Percentiles rank a stretch among this genome's conserved stretches.
Evolutionary conservation across 2,888 invertebrate species (phyloP).

Genomic region (Drosophila emarginata): DNA sequence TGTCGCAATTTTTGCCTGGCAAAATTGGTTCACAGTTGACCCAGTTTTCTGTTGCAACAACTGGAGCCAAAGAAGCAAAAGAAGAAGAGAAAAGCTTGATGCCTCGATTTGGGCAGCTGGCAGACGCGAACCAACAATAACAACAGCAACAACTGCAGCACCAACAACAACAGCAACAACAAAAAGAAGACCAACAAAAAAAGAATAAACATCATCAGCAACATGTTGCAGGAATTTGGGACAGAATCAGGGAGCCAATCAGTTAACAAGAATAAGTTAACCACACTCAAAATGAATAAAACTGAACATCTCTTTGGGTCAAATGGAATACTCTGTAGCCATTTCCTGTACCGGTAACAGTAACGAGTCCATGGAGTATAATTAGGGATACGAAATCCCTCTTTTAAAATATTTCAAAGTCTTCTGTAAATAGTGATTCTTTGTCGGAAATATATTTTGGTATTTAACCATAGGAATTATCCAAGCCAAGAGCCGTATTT

Average conservation of each 20-base stretch:
- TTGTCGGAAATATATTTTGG: too few relatives aligned
- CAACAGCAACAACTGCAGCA: not conserved
- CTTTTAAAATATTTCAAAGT: too few relatives aligned
- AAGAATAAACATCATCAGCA: constrained; percentile 3
- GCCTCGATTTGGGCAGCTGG: constrained; percentile 17
- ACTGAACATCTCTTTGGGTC: not conserved
- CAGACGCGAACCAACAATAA: constrained; percentile 2
- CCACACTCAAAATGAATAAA: not conserved
- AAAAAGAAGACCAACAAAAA: constrained; percentile 1
- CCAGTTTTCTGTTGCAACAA: constrained; percentile 23
- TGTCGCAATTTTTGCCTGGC: constrained; percentile 40
- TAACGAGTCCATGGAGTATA: not conserved
- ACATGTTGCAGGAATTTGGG: constrained; percentile 13
- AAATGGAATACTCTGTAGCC: not conserved
- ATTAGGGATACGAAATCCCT: not conserved
- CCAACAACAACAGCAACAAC: not conserved
- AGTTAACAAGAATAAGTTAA: constrained; percentile 7
- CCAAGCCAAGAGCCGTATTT: too few relatives aligned
- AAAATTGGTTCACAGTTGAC: constrained; percentile 33
- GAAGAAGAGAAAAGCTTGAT: constrained; percentile 2
- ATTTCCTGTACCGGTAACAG: not conserved
- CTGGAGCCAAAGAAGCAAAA: not conserved
- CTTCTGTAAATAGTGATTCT: too few relatives aligned
- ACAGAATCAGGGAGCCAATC: constrained; percentile 12
- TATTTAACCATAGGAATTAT: too few relatives aligned